phyloP scores from a whole-genome alignment of 2,888 invertebrate genomes.

The Allolobophora icterica region DNA sequence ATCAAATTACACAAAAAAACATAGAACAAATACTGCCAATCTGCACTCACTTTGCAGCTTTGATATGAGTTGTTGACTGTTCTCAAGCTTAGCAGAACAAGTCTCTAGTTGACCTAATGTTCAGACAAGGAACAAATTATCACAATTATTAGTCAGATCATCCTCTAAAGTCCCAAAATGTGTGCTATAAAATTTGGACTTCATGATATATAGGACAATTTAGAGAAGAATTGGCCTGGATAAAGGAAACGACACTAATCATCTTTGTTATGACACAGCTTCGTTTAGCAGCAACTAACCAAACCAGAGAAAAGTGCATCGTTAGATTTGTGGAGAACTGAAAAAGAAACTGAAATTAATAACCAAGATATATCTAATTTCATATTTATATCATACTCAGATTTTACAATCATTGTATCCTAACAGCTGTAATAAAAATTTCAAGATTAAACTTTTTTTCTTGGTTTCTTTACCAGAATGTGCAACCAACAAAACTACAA shows the following conservation, averaged over 20 bases:
- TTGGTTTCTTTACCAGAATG: neutral
- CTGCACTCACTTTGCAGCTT: conserved; percentile 64
- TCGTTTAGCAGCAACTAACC: too few species aligned
- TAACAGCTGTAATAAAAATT: neutral
- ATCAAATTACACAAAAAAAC: neutral
- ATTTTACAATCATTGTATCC: neutral
- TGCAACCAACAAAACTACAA: neutral
- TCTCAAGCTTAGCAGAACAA: conserved; percentile 63
- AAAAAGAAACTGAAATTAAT: neutral
- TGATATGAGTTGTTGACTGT: conserved; percentile 63
- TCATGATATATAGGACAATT: neutral
- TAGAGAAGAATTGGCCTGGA: neutral
- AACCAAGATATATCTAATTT: neutral
- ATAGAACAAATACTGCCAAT: neutral
- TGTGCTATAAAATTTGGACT: neutral
- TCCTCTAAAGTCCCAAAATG: neutral
- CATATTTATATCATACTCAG: neutral
- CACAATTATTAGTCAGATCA: neutral
- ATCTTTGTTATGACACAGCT: too few species aligned
- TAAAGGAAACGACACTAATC: too few species aligned
- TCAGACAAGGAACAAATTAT: neutral
- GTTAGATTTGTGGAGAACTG: neutral
- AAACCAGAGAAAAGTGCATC: too few species aligned
- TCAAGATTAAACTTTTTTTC: neutral
- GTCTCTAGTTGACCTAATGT: conserved; percentile 60